Evolutionary conservation across 2,113 vertebrate species (phyloP), one percentile per base, ranked within the genome.

Genomic region (Mionectes macconnelli): DNA sequence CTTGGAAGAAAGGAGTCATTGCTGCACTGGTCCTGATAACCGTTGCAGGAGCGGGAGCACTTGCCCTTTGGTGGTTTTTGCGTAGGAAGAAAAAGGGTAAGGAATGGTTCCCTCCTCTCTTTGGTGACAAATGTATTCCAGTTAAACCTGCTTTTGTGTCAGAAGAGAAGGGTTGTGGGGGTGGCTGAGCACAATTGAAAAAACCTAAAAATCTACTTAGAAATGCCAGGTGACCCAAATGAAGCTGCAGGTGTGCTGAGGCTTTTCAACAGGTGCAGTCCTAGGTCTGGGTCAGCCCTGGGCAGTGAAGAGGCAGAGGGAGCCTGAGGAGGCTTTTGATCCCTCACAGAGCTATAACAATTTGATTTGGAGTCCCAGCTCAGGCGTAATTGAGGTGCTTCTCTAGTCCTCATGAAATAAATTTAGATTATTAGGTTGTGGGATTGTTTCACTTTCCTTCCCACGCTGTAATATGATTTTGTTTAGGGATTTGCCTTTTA

Each of bases 1-100:
- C 84, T 10, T 97, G 97, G 97, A 90, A 97, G 84, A 97, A 97
- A 93, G 84, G 95, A 78, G 16, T 97, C 55, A 96, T 97, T 77
- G 92, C 87, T 78, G 53, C 75, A 2, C 86, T 95, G 84, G 70
- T 96, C 83, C 64, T 97, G 4, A 63, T 94, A 55, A 16, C 30
- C 73, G 25, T 95, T 0, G 80, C 83, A 88, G 96, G 86, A 86
- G 91, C 64, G 55, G 69, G 10, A 50, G 19, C 76, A 33, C 31
- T 95, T 1, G 3, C 42, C 50, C 40, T 59, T 1, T 96, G 90
- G 88, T 97, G 96, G 86, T 89, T 87, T 80, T 83, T 80, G 45
- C 35, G 2, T 50, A 97, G 89, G 94, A 97, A 97, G 93, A 91
- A 89, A 96, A 97, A 97, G 11, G 92, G 97, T 97, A 96, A 97